Evolutionary conservation across 2,888 invertebrate genomes (phyloP).

Genomic region (Drosophila birchii): DNA sequence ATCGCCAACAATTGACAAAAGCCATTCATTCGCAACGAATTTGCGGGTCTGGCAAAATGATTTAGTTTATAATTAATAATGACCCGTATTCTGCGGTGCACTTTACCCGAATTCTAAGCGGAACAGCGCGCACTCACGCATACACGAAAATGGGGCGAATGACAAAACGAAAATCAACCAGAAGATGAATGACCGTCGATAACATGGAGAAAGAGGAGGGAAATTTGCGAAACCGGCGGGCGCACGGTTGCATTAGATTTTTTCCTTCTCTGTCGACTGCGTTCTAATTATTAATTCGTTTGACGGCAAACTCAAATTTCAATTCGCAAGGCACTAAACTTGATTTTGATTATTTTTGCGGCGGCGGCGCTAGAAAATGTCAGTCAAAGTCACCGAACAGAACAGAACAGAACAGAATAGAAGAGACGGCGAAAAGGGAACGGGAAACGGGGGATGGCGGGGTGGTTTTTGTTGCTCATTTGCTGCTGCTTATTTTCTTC

Average conservation of each 20-base stretch:
- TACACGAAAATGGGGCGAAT: constrained; percentile 56
- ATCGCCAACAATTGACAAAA: constrained; percentile 37
- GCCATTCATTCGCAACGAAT: constrained; percentile 39
- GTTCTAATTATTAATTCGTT: constrained; percentile 1
- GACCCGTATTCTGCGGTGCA: constrained; percentile 14
- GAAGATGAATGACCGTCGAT: constrained; percentile 78
- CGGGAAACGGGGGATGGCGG: constrained; percentile 40
- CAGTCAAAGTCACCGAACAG: constrained; percentile 65
- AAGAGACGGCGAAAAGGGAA: constrained; percentile 48
- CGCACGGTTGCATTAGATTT: constrained; percentile 66
- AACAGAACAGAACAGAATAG: constrained; percentile 41
- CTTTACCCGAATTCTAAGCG: constrained; percentile 24
- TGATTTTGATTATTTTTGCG: constrained; percentile 38
- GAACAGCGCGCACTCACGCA: constrained; percentile 56
- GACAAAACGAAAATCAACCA: constrained; percentile 71
- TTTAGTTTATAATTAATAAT: constrained; percentile 42
- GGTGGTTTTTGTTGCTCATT: constrained; percentile 58
- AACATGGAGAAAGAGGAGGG: constrained; percentile 55
- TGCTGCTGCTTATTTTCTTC: constrained; percentile 45
- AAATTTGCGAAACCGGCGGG: constrained; percentile 64
- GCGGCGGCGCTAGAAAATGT: constrained; percentile 50
- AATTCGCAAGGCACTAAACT: constrained; percentile 42
- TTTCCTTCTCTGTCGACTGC: constrained; percentile 1
- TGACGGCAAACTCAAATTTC: constrained; percentile 16
- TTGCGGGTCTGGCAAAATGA: constrained; percentile 29